phyloP scores from a whole-genome alignment of 2,797 vertebrate species.

The Pampus argenteus region DNA sequence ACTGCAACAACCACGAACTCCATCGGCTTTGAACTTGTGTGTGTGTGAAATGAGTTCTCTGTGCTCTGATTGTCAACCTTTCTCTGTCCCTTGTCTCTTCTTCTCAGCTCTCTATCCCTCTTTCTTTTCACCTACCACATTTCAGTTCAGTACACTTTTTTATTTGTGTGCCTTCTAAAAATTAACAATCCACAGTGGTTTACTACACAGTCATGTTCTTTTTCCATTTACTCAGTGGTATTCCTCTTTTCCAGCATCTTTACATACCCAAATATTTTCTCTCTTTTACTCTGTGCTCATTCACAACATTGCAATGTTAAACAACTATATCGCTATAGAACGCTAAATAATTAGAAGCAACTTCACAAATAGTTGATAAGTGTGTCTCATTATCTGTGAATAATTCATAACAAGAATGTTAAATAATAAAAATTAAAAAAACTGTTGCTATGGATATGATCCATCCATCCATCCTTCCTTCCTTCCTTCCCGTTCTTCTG shows the following conservation, averaged over 20 bases:
- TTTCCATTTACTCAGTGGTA: not conserved
- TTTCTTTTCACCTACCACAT: constrained; percentile 31
- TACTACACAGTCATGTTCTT: constrained; percentile 7
- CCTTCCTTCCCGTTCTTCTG: constrained; percentile 55
- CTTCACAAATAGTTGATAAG: constrained; percentile 39
- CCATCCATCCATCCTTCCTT: constrained; percentile 37
- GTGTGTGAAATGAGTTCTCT: constrained; percentile 79
- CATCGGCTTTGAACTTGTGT: constrained; percentile 81
- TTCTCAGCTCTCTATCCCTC: constrained; percentile 36
- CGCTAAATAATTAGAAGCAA: constrained; percentile 21
- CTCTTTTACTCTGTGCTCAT: not conserved
- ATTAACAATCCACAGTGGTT: constrained; percentile 33
- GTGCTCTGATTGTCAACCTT: constrained; percentile 77
- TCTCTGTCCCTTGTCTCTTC: constrained; percentile 54
- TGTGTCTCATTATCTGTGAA: constrained; percentile 28
- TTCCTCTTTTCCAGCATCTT: constrained; percentile 1
- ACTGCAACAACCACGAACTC: constrained; percentile 72
- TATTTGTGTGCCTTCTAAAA: constrained; percentile 36
- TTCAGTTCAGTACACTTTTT: constrained; percentile 47
- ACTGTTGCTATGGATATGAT: constrained; percentile 42
- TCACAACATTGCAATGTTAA: not conserved
- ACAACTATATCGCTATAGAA: constrained; percentile 23
- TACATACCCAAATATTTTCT: constrained; percentile 21
- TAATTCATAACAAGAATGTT: constrained; percentile 30
- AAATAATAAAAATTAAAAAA: constrained; percentile 12